Evolutionary conservation across 2,797 vertebrate genomes (phyloP), one percentile per base, ranked within the genome.

Genomic region (Tarsius wallacei): DNA sequence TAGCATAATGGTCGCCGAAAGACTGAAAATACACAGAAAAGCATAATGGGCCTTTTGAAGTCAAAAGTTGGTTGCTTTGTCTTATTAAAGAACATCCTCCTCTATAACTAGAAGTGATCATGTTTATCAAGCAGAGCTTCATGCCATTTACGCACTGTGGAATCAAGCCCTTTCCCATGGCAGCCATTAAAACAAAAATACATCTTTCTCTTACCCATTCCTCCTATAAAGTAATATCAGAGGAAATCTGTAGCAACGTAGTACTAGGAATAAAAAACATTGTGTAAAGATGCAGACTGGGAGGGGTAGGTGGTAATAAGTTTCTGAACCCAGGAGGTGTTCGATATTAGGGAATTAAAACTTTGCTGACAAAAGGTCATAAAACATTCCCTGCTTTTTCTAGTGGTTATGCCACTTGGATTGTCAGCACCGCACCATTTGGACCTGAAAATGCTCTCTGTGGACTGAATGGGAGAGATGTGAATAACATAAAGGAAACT

Each of bases 41-140:
- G 42, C 22, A 61, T 80, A 96, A 96, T n/a, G 47, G 95, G 76
- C 82, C 97, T 97, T 87, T 81, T 26, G 36, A 96, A 98, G 91
- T 84, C 86, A 87, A 91, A 85, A 90, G 81, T 51, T 77, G 68
- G 87, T 95, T 96, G 74, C 36, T 96, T 91, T 90, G 33, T 71
- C 87, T 97, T 89, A 96, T 78, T 97, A 88, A 85, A 83, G 68
- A 91, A n/a, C 17, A 19, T 42, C 42, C 42, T 63, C 31, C 53
- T 96, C 94, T 77, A 28, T 96, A 84, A 33, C 91, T 96, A 70
- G 16, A 97, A 96, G 95, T 15, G 22, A 97, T 85, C 4, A 9
- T 92, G 78, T 93, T 92, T 97, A 82, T 96, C 87, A 90, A 93
- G 76, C 84, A 78, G 21, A 74, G 2, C 33, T 84, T 36, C 93